Evolutionary conservation across 2,113 vertebrate species (phyloP).

Genomic region (Podarcis muralis): DNA sequence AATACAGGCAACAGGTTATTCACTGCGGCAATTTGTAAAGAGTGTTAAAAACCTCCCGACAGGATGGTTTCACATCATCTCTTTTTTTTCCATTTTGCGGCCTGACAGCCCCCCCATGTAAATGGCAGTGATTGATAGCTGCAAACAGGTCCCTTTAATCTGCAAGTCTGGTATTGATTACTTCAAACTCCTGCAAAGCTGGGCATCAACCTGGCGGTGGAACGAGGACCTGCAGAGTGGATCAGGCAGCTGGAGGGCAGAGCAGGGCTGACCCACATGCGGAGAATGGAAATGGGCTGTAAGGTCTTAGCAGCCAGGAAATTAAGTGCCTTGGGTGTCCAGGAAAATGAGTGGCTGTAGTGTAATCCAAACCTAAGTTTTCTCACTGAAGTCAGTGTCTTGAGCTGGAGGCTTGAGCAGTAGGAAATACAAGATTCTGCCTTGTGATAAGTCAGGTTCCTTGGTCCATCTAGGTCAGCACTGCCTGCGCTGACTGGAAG

Average conservation of each 20-base stretch:
- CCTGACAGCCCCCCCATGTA: slow-evolving; percentile 60
- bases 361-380: neutral
- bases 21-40: slow-evolving; percentile 78
- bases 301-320: neutral
- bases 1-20: slow-evolving; percentile 82
- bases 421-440: neutral
- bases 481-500: too few species aligned
- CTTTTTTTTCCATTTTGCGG: slow-evolving; percentile 60
- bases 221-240: neutral
- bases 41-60: slow-evolving; percentile 76
- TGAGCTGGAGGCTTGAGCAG: neutral
- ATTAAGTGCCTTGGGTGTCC: neutral
- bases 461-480: too few species aligned
- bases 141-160: slow-evolving; percentile 42
- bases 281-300: too few species aligned
- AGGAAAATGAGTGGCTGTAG: neutral
- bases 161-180: slow-evolving; percentile 51
- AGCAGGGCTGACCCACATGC: too few species aligned
- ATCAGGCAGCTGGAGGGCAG: neutral
- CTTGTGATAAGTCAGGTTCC: too few species aligned
- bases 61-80: slow-evolving; percentile 74
- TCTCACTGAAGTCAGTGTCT: neutral
- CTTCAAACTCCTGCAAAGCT: neutral
- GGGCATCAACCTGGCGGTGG: neutral
- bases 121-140: slow-evolving; percentile 71